A percentile compares a stretch with the other conserved stretches of the same genome.
Evolutionary conservation across 2,113 vertebrate species (phyloP).

Genomic region (Oncorhynchus mykiss): DNA sequence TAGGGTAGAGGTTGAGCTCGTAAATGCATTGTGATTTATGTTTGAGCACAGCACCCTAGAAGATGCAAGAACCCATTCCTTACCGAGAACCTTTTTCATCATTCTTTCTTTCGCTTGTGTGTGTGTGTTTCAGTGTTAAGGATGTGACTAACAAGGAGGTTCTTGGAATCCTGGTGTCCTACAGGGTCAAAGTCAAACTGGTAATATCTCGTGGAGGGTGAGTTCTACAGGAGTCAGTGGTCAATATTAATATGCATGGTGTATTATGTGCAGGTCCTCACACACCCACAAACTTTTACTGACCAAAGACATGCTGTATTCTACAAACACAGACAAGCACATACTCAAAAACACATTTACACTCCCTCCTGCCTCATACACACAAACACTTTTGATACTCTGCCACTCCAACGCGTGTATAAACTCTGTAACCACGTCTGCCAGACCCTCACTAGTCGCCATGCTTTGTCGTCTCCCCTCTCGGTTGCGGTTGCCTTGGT

Average conservation of each 20-base stretch:
- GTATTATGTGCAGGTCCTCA: not conserved
- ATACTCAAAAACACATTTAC: not conserved
- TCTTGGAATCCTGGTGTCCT: conserved; percentile 85
- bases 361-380: not conserved
- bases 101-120: not conserved
- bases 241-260: not conserved
- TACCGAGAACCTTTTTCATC: not conserved
- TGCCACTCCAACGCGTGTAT: not conserved
- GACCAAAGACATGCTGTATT: not conserved
- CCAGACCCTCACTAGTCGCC: not conserved
- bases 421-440: not conserved
- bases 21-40: not conserved
- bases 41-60: not conserved
- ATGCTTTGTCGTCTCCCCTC: not conserved
- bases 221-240: conserved; percentile 17
- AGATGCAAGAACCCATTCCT: not conserved
- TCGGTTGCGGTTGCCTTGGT: conserved; percentile 1
- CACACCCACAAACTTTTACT: not conserved
- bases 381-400: not conserved
- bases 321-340: not conserved
- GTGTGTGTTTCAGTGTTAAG: conserved; percentile 73
- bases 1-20: no score
- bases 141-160: conserved; percentile 87
- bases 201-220: conserved; percentile 84
- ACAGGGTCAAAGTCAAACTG: conserved; percentile 86